phyloP scores from a whole-genome alignment of 2,888 invertebrate genomes.

The Lathronympha strigana region DNA sequence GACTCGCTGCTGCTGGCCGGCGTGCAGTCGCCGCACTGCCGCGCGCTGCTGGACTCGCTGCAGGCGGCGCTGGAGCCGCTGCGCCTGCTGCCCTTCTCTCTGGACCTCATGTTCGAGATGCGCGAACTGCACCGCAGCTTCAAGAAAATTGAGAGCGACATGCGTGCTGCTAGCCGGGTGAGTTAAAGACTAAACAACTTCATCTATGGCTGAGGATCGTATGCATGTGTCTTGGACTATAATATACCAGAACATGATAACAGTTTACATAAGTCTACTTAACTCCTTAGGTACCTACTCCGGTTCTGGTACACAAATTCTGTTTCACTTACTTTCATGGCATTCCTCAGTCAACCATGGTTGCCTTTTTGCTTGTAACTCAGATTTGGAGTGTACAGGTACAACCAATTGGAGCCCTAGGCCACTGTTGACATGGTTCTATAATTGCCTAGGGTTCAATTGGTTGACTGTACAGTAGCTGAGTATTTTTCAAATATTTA shows the following conservation, averaged over 20 bases:
- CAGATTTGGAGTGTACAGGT: no score
- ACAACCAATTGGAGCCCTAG: no score
- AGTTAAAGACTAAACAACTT: slow-evolving; percentile 46
- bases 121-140: slow-evolving; percentile 90
- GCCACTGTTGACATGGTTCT: no score
- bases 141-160: slow-evolving; percentile 86
- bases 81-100: slow-evolving; percentile 90
- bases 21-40: slow-evolving; percentile 81
- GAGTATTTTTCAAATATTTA: no score
- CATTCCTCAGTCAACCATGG: background rate
- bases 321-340: background rate
- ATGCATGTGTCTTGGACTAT: background rate
- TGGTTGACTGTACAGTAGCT: no score
- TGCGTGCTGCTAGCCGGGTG: slow-evolving; percentile 81
- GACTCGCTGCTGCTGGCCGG: slow-evolving; percentile 89
- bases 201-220: background rate
- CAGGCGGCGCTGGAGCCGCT: slow-evolving; percentile 91
- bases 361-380: background rate
- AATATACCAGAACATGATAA: no score
- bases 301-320: background rate
- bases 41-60: slow-evolving; percentile 88
- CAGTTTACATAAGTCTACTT: no score
- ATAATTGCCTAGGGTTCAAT: no score
- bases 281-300: no score
- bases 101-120: slow-evolving; percentile 92